These are phyloP conservation scores for Siniperca scherzeri DNA, from an alignment of 2,797 vertebrate genomes.

Conservation along the genomic window DNA sequence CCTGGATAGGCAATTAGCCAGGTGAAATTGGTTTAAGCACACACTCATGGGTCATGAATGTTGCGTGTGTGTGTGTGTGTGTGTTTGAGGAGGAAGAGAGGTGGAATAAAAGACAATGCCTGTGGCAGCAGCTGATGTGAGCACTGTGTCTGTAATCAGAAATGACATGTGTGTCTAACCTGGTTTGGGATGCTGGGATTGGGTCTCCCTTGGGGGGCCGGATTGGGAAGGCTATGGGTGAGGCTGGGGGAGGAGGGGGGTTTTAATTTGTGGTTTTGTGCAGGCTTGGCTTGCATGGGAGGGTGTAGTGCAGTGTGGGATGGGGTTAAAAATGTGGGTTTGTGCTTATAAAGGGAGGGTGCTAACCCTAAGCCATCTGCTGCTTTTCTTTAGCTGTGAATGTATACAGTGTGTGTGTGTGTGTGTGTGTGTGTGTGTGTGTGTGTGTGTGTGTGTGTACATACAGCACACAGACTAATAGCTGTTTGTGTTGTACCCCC, in stretches of 20 bases:
- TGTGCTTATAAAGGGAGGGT: constrained; percentile 63
- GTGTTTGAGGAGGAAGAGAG: constrained; percentile 9
- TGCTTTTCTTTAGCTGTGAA: constrained; percentile 66
- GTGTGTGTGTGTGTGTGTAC: not conserved
- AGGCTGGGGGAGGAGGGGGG: constrained; percentile 29
- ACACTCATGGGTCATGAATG: constrained; percentile 13
- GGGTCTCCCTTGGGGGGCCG: constrained; percentile 74
- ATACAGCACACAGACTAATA: constrained; percentile 30
- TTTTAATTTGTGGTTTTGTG: constrained; percentile 76
- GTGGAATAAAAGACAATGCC: constrained; percentile 61
- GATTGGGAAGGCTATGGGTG: constrained; percentile 48
- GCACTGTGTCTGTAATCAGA: constrained; percentile 81
- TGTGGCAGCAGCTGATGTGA: constrained; percentile 79
- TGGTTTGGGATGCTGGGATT: constrained; percentile 84
- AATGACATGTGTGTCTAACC: constrained; percentile 87
- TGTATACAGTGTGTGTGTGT: constrained; percentile 35
- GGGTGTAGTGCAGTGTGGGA: constrained; percentile 46
- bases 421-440: constrained; percentile 27
- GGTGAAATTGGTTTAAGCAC: constrained; percentile 53
- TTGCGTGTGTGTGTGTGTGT: constrained; percentile 18
- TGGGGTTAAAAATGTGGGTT: constrained; percentile 53
- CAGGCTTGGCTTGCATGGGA: constrained; percentile 78
- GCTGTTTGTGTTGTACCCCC: constrained; percentile 41
- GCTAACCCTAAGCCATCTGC: constrained; percentile 82
- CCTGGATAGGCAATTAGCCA: constrained; percentile 49